These are phyloP conservation scores for Neoniphon sammara DNA, from an alignment of 2,797 vertebrate species.

Conservation along the genomic window DNA sequence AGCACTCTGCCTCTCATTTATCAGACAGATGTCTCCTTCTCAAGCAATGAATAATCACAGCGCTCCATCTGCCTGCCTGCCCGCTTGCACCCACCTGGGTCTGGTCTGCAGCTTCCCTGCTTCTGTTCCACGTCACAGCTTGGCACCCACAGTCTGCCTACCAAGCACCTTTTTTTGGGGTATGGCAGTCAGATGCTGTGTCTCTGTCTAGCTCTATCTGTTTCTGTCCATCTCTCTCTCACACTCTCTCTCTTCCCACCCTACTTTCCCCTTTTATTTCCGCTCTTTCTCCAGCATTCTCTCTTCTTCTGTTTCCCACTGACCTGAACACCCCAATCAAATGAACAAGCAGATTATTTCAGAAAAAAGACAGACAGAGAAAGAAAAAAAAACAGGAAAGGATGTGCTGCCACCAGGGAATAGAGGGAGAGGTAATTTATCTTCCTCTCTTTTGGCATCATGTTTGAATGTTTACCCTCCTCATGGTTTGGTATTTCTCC, in stretches of 20 bases:
- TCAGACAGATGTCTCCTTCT: conserved; percentile 80
- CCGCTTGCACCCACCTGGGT: conserved; percentile 75
- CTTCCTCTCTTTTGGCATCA: conserved; percentile 72
- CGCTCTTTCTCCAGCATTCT: conserved; percentile 26
- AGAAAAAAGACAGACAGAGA: conserved; percentile 56
- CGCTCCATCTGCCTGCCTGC: conserved; percentile 73
- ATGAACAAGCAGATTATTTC: conserved; percentile 78
- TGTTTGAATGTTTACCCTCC: conserved; percentile 71
- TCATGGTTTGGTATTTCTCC: conserved; percentile 51
- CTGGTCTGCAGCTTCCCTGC: conserved; percentile 76
- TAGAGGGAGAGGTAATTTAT: conserved; percentile 78
- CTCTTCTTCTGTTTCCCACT: conserved; percentile 36
- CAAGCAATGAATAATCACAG: conserved; percentile 83
- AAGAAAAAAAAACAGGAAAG: conserved; percentile 33
- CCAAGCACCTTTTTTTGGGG: conserved; percentile 74
- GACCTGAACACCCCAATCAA: conserved; percentile 79
- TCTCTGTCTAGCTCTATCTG: conserved; percentile 70
- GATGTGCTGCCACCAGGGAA: conserved; percentile 67
- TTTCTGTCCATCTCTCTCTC: conserved; percentile 63
- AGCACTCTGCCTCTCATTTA: conserved; percentile 80
- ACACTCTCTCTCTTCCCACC: conserved; percentile 44
- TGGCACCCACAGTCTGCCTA: conserved; percentile 75
- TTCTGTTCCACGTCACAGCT: conserved; percentile 77
- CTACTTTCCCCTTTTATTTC: conserved; percentile 27
- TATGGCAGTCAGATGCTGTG: conserved; percentile 63